Evolutionary conservation across 2,888 invertebrate species (phyloP), one percentile per base, ranked within the genome.

Genomic region (Drosophila monieri): DNA sequence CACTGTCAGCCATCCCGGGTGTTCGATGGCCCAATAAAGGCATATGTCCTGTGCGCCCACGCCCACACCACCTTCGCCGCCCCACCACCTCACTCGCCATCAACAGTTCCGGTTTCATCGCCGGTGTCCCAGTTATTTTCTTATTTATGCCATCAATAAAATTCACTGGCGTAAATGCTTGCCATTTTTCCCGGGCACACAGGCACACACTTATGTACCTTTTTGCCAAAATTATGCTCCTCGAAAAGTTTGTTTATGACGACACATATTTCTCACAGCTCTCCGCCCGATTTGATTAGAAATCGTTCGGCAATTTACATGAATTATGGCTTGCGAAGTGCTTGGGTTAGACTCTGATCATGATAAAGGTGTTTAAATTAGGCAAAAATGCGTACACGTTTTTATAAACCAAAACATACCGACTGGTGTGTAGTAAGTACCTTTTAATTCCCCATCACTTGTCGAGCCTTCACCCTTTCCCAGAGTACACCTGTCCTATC

Each of bases 101-200:
- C 64, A 64, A 57, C 71, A 52, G 47, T 49, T 23, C 69, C 37
- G 27, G 37, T 14, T 46, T 27, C 39, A 14, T 18, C 27, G 12
- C 25, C 46, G 18, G 49, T 52, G 49, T 66, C 52, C 61, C 25
- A 60, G 65, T 73, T 73, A 53, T 70, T 55, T 64, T 53, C 68
- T 77, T 77, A 74, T 80, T 79, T 80, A 80, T 83, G 73, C 73
- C 76, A 73, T 77, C 78, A 78, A 83, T 83, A 80, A 83, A 78
- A 70, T 69, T 78, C 57, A 68, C 55, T 64, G 76, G 67, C 67
- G 58, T 52, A 75, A 61, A 66, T 59, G 72, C 46, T 60, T 53
- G 48, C 73, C 53, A 59, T 72, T 73, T 66, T 58, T 43, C 6
- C 25, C 21, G 18, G 27, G 21, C 54, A 14, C 47, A 12, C 27